Evolutionary conservation across 2,888 invertebrate genomes (phyloP).

Genomic region (Danaus chrysippus): DNA sequence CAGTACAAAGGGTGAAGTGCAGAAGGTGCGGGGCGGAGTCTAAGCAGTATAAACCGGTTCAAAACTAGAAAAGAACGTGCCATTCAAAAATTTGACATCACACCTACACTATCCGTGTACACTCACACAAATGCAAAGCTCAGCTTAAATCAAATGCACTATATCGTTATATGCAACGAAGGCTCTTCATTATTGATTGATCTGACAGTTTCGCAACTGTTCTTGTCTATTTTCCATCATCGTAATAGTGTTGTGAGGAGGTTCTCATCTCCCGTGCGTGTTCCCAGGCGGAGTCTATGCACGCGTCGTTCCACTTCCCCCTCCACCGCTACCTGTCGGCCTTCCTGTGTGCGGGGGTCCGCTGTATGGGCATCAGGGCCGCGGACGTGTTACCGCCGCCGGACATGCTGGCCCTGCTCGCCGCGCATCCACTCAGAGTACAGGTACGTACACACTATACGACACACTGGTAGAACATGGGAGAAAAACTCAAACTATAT

Average conservation of each 20-base stretch:
- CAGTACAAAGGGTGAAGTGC: too few species aligned
- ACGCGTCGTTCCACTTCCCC: slow-evolving; percentile 97
- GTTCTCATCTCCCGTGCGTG: background rate
- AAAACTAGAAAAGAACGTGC: too few species aligned
- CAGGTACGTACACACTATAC: slow-evolving; percentile 85
- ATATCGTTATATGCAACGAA: slow-evolving; percentile 80
- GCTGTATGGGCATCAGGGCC: slow-evolving; percentile 87
- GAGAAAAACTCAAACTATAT: too few species aligned
- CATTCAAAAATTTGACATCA: too few species aligned
- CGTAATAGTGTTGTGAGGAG: background rate
- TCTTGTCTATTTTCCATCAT: too few species aligned
- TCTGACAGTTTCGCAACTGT: background rate
- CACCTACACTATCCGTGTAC: too few species aligned
- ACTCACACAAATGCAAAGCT: too few species aligned
- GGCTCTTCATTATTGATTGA: slow-evolving; percentile 78
- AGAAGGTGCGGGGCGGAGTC: too few species aligned
- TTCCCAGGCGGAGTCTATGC: slow-evolving; percentile 85
- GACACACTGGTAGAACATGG: background rate
- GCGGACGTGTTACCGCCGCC: slow-evolving; percentile 89
- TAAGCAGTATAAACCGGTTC: too few species aligned
- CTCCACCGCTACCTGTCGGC: slow-evolving; percentile 92
- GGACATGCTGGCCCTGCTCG: slow-evolving; percentile 87
- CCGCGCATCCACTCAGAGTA: slow-evolving; percentile 94
- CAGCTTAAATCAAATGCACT: too few species aligned
- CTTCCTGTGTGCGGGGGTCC: slow-evolving; percentile 86